phyloP scores from a whole-genome alignment of 2,797 vertebrate genomes.

The Myotis myotis region DNA sequence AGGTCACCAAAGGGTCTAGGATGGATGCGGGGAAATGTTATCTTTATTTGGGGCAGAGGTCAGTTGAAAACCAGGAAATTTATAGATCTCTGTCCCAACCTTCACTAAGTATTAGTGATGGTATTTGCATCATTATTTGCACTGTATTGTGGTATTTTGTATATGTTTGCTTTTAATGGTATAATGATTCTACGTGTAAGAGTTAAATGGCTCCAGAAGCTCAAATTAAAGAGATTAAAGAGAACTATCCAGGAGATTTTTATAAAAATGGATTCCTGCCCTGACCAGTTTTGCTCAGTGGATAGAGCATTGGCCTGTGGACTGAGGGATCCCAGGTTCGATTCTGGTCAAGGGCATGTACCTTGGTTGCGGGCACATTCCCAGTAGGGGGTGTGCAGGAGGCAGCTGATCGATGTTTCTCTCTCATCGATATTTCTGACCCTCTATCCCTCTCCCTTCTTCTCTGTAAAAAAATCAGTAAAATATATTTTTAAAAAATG shows the following conservation, averaged over 20 bases:
- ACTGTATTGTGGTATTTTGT: not conserved
- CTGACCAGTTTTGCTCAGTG: no score
- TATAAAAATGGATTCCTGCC: conserved; percentile 17
- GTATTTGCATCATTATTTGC: not conserved
- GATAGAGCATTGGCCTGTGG: no score
- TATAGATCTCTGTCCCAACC: not conserved
- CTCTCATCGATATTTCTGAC: no score
- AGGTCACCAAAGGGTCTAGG: not conserved
- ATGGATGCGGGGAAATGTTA: not conserved
- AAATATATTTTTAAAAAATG: not conserved
- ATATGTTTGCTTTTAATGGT: not conserved
- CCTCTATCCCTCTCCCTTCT: no score
- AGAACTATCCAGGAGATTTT: conserved; percentile 16
- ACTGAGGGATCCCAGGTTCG: no score
- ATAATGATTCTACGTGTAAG: not conserved
- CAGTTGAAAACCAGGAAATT: not conserved
- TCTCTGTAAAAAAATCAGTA: no score
- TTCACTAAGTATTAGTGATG: not conserved
- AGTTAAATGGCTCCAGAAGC: not conserved
- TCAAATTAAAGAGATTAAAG: conserved; percentile 14
- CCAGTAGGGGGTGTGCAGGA: no score
- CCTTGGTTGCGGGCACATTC: no score
- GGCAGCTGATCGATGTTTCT: no score
- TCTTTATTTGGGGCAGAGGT: not conserved
- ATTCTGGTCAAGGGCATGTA: no score